Conservation (phyloP, 2,113 vertebrate species). For the Microcebus ravelobensis region DNA sequence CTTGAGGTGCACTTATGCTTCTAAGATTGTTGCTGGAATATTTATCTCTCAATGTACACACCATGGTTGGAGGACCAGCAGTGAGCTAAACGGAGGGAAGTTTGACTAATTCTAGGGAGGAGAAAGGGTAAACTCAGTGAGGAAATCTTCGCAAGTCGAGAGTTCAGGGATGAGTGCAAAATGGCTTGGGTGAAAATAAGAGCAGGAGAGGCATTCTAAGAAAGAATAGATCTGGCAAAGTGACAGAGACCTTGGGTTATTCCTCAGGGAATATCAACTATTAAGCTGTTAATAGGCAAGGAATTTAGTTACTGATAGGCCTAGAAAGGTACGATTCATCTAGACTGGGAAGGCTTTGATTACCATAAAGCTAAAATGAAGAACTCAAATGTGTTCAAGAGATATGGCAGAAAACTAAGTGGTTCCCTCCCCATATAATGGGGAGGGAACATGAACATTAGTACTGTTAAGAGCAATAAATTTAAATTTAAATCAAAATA, state of each 20-base stretch:
- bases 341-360: neutral
- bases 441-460: neutral
- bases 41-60: neutral
- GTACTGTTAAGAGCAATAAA: neutral
- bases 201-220: neutral
- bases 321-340: neutral
- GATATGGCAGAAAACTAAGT: neutral
- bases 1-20: neutral
- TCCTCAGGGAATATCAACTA: neutral
- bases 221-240: neutral
- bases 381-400: neutral
- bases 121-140: neutral
- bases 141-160: neutral
- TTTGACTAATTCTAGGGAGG: neutral
- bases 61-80: too few species aligned
- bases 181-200: neutral
- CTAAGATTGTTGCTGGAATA: neutral
- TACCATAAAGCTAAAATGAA: neutral
- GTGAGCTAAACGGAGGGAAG: neutral
- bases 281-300: neutral
- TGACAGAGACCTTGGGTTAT: neutral
- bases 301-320: neutral
- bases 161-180: neutral
- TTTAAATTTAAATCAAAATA: constrained; percentile 18
- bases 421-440: neutral